Evolutionary conservation across 2,888 invertebrate species (phyloP), one percentile per base, ranked within the genome.

Genomic region (Palloptera scutellata): DNA sequence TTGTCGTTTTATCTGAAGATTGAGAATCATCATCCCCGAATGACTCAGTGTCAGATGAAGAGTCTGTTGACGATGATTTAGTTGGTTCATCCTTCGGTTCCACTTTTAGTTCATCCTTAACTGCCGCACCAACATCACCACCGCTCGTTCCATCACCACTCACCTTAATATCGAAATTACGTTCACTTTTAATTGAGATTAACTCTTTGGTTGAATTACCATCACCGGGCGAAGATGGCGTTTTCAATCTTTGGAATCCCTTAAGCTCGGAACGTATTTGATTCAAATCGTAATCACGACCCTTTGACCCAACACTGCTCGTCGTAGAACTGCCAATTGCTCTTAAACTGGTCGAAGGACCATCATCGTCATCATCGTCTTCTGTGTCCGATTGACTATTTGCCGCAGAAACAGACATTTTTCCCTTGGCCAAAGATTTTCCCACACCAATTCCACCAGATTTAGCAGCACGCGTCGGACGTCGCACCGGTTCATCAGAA

Each of bases 251-350:
- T 63, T 89, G 89, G 61, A 94, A 89, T 6, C 94, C 94, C 83
- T 94, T 95, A 3, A 94, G 84, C 80, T 95, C 94, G 0, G 93
- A 93, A 73, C 94, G 87, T 67, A 95, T 94, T 85, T 94, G 92
- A 84, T 92, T 93, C 30, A 95, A 87, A 84, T 95, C 94, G 79
- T 92, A 93, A 78, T 94, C 94, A 5, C 92, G 87, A 1, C 91
- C 91, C 79, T 90, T 89, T 15, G 74, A 77, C 53, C 75, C 74
- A 68, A 60, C 43, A 12, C 17, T 63, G 57, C 61, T 63, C 11
- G 67, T 30, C 19, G 19, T 12, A n/a, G 58, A 30, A 30, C 58
- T 30, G 20, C 54, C 70, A 11, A 64, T 63, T 4, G 85, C 81
- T 30, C 85, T 83, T 65, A 13, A 70, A 76, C 40, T 72, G 73